Base-by-base conservation (phyloP, 2,113 vertebrate genomes). In the Phrynosoma blainvillii region DNA sequence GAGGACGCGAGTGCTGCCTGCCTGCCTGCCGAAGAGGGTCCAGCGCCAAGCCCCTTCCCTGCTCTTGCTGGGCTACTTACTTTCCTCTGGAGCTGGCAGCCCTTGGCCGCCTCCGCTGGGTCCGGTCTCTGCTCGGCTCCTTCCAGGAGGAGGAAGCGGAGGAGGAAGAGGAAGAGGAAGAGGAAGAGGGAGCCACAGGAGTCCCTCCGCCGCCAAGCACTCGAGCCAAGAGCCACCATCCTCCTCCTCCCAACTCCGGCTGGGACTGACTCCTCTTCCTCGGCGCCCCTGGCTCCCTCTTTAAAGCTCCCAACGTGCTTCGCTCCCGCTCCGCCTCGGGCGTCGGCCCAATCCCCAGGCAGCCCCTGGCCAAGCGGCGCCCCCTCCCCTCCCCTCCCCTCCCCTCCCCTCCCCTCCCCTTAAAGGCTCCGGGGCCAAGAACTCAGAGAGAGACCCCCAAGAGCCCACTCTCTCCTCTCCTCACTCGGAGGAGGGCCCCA, bases 71-170 rank as follows among this genome's bases (percentile, higher is more conserved):
- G 4, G 18, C 18, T 62, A 9, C 87, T 93, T 92, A 95, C 94
- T 89, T 92, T 90, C 30, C 84, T 56, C n/a, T 21, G 88, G 71
- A 86, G 86, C 54, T 65, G 4, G 12, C 32, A 78, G 56, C 86
- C 88, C 52, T 59, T 1, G 0, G n/a, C 20, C 3, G 13, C 56
- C 7, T 36, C 36, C 36, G 36, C 14, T 10, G 79, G 27, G 3
- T 13, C 65, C 8, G 2, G 42, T 59, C 76, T 68, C 27, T 5
- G n/a, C 25, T 36, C 79, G 2, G 87, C 89, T 23, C 47, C 65
- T 71, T 90, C 89, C 93, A 91, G 89, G 76, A 93, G 89, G 54
- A 93, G 87, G n/a, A 93, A 88, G 83, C 89, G 80, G 25, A 70
- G 25, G 68, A 30, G 12, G 68, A 71, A 30, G 27, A 30, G 27